A percentile compares a stretch with the other conserved stretches of the same genome.
These are phyloP conservation scores for Ectobius pallidus DNA, from an alignment of 2,888 invertebrate genomes.

Conservation along the genomic window DNA sequence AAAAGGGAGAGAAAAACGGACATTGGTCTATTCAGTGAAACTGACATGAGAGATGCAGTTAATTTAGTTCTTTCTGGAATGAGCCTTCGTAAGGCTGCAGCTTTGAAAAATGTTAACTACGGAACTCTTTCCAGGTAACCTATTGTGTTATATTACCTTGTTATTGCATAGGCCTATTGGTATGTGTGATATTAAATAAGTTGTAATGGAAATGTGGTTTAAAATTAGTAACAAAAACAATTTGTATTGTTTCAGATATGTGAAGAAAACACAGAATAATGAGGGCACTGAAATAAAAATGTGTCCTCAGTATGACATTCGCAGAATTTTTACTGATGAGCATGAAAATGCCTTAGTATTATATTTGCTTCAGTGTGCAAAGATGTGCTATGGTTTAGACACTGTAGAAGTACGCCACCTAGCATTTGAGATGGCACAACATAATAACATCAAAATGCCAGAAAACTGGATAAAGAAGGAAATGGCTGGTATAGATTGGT, in stretches of 20 bases:
- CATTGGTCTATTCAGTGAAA: not conserved
- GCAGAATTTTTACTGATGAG: not conserved
- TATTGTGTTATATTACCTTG: no score
- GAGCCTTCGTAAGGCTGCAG: not conserved
- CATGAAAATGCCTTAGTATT: not conserved
- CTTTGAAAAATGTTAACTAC: not conserved
- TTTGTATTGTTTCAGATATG: not conserved
- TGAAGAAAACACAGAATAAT: no score
- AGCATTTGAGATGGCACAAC: not conserved
- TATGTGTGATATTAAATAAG: not conserved
- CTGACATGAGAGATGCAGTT: not conserved
- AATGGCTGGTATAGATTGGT: not conserved
- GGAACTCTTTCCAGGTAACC: no score
- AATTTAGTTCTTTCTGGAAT: not conserved
- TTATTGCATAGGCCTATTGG: no score
- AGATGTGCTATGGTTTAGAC: not conserved
- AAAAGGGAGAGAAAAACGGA: not conserved
- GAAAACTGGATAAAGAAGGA: not conserved
- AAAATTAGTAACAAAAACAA: no score
- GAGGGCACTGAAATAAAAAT: not conserved
- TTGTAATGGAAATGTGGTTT: not conserved
- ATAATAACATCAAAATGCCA: not conserved
- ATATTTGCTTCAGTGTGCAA: not conserved
- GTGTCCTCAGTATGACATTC: not conserved
- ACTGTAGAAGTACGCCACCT: not conserved